Evolutionary conservation across 2,888 invertebrate species (phyloP), one percentile per base, ranked within the genome.

Genomic region (Tanytarsus gracilentus): DNA sequence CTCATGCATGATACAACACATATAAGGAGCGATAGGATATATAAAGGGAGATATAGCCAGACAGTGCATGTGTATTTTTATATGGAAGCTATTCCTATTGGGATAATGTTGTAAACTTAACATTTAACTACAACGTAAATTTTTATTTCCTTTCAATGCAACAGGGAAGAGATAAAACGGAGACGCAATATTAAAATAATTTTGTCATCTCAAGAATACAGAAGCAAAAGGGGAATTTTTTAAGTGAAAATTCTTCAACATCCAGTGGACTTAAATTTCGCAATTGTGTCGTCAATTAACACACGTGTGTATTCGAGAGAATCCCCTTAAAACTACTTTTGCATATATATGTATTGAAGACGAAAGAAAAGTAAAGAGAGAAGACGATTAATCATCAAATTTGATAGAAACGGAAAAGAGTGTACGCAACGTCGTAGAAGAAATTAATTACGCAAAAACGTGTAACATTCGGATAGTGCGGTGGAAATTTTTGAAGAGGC

Each of bases 371-470:
- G 36, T n/a, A n/a, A n/a, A n/a, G n/a, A n/a, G 25, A 53, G 36
- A 29, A 51, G 36, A 23, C 39, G 39, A 55, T 55, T 55, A 55
- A 55, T 40, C 40, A 55, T 40, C 21, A 16, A 23, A 9, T 39
- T 39, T 25, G 55, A 55, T 55, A 55, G 40, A 48, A 58, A 48
- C 48, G 29, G 48, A 48, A 40, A 29, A 36, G 25, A 29, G 27
- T 33, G n/a, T 23, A 48, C 21, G 30, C 44, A 48, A 48, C 58
- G 27, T 58, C 58, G 48, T 26, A 9, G 29, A 36, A n/a, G 33
- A 40, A 40, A 55, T 55, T 55, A 55, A 58, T 48, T 58, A 58
- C 58, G 58, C 58, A 58, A 58, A 58, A 58, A 58, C 29, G 48
- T 58, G 58, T 58, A 58, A 58, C 40, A 29, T 56, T n/a, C n/a